Conservation (phyloP, 2,888 invertebrate species). For the Liopterus haemorrhoidalis region DNA sequence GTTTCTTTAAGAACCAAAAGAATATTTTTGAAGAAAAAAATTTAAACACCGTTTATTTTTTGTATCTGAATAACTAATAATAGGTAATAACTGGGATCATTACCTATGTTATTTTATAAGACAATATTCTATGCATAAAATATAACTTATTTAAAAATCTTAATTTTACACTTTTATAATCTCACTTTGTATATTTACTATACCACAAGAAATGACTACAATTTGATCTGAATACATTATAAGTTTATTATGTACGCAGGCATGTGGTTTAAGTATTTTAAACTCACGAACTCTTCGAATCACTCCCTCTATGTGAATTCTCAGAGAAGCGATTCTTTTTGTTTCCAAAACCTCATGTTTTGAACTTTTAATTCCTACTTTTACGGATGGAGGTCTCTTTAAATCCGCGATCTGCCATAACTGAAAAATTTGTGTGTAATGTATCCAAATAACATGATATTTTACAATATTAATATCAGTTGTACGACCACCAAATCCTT, state of each 20-base stretch:
- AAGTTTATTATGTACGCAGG: conserved; percentile 1
- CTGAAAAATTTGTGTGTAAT: conserved; percentile 12
- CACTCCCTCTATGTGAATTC: conserved; percentile 7
- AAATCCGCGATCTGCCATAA: conserved; percentile 29
- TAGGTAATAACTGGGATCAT: too few species aligned
- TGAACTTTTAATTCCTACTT: not conserved
- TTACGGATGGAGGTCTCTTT: not conserved
- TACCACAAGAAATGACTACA: not conserved
- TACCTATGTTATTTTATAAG: too few species aligned
- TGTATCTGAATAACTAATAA: too few species aligned
- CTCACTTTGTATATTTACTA: conserved; percentile 1
- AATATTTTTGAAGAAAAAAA: too few species aligned
- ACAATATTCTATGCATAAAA: too few species aligned
- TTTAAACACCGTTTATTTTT: too few species aligned
- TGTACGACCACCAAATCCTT: conserved; percentile 30
- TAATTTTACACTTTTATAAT: too few species aligned
- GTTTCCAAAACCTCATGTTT: conserved; percentile 1
- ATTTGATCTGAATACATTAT: not conserved
- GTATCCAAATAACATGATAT: conserved; percentile 24
- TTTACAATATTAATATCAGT: conserved; percentile 24
- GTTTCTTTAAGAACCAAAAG: too few species aligned
- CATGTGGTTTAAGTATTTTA: conserved; percentile 5
- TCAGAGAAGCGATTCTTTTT: conserved; percentile 1
- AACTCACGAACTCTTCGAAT: conserved; percentile 1
- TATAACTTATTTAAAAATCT: too few species aligned